phyloP scores from a whole-genome alignment of 2,888 invertebrate genomes.

The Ferdinandea cuprea region DNA sequence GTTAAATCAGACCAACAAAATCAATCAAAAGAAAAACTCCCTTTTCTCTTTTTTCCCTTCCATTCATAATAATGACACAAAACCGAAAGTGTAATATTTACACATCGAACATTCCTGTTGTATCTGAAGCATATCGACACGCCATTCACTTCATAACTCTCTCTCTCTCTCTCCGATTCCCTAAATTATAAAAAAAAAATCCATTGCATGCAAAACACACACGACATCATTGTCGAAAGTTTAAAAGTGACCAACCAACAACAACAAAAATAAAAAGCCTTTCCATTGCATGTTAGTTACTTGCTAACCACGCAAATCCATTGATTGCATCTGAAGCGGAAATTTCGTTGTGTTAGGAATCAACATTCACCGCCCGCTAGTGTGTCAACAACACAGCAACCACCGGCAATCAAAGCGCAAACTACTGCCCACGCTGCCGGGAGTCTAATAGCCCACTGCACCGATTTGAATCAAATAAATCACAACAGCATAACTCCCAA shows the following conservation, averaged over 20 bases:
- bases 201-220: conserved; percentile 44
- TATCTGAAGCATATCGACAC: conserved; percentile 42
- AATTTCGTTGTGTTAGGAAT: conserved; percentile 52
- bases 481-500: conserved; percentile 36
- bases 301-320: conserved; percentile 40
- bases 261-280: conserved; percentile 10
- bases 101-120: conserved; percentile 39
- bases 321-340: conserved; percentile 73
- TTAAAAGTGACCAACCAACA: conserved; percentile 53
- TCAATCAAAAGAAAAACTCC: too few relatives aligned
- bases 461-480: conserved; percentile 67
- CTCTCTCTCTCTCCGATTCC: background rate
- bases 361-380: conserved; percentile 59
- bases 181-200: background rate
- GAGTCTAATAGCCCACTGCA: conserved; percentile 51
- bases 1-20: too few relatives aligned
- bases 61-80: too few relatives aligned
- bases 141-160: conserved; percentile 44
- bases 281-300: conserved; percentile 57
- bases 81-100: conserved; percentile 4
- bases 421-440: conserved; percentile 21
- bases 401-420: conserved; percentile 39
- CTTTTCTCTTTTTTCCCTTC: too few relatives aligned
- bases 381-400: conserved; percentile 49
- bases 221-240: conserved; percentile 39